Percentiles rank a stretch among this genome's conserved stretches.
Evolutionary conservation across 64 coral and sea anemone genomes (phyloP).

Genomic region (Orbicella faveolata): DNA sequence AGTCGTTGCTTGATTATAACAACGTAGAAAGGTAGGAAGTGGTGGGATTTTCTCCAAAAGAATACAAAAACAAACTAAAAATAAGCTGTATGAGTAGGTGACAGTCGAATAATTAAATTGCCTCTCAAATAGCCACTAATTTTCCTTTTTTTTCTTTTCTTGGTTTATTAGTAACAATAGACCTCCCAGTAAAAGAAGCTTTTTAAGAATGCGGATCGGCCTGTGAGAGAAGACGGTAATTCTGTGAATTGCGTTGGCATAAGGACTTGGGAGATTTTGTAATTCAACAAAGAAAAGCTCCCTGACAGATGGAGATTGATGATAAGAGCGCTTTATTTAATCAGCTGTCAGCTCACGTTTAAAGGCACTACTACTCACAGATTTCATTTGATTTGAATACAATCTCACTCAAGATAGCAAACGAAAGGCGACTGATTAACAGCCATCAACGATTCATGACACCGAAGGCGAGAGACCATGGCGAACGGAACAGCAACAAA

Average conservation of each 20-base stretch:
- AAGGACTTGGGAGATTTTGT: background rate
- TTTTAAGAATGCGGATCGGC: background rate
- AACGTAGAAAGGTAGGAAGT: background rate
- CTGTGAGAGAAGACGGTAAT: background rate
- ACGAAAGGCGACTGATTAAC: background rate
- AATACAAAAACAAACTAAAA: background rate
- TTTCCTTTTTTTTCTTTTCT: background rate
- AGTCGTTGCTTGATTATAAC: background rate
- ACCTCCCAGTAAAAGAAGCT: background rate
- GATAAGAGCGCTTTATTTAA: conserved; percentile 34
- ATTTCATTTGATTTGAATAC: conserved; percentile 7
- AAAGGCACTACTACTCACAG: background rate
- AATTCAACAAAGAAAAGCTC: background rate
- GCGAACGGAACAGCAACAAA: background rate
- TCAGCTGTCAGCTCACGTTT: conserved; percentile 3
- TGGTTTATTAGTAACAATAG: background rate
- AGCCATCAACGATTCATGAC: background rate
- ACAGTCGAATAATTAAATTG: conserved; percentile 3
- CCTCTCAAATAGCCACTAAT: background rate
- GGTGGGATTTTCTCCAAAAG: no score
- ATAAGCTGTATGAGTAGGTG: background rate
- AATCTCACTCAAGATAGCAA: background rate
- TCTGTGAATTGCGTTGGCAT: background rate
- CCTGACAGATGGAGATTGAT: background rate
- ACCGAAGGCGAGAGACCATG: background rate